Evolutionary conservation across 2,888 invertebrate species (phyloP).

Genomic region (Taenaris catops): DNA sequence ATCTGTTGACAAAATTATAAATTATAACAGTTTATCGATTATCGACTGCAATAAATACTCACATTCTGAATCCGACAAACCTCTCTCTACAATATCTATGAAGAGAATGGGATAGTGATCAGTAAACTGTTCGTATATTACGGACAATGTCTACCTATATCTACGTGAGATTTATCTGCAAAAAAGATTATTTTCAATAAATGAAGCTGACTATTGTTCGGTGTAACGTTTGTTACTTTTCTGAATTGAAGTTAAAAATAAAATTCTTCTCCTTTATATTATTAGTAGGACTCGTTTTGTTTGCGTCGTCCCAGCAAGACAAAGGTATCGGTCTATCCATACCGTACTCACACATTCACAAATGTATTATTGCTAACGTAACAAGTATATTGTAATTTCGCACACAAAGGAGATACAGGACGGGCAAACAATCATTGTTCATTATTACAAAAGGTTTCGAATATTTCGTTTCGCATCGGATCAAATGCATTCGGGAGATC

Average conservation of each 20-base stretch:
- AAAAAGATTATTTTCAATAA: conserved; percentile 78
- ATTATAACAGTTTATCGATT: not conserved
- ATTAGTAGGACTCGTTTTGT: conserved; percentile 75
- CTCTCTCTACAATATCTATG: conserved; percentile 52
- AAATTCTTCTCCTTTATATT: conserved; percentile 77
- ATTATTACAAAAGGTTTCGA: conserved; percentile 78
- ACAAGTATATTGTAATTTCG: conserved; percentile 79
- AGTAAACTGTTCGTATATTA: conserved; percentile 36
- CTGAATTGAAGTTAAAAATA: conserved; percentile 79
- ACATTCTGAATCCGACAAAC: conserved; percentile 41
- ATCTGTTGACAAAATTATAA: conserved; percentile 57
- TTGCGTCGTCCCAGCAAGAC: conserved; percentile 76
- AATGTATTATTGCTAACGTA: conserved; percentile 66
- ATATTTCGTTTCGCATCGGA: conserved; percentile 76
- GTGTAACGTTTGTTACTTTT: conserved; percentile 71
- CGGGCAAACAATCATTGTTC: conserved; percentile 79
- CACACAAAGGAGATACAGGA: conserved; percentile 76
- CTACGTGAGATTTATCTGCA: conserved; percentile 76
- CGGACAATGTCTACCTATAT: conserved; percentile 59
- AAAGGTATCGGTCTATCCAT: conserved; percentile 75
- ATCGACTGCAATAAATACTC: not conserved
- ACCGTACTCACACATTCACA: conserved; percentile 66
- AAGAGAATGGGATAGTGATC: conserved; percentile 58
- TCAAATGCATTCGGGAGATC: conserved; percentile 69
- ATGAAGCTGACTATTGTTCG: conserved; percentile 74